These are phyloP conservation scores for Vireo griseus DNA, from an alignment of 2,797 vertebrate genomes.

Conservation along the genomic window DNA sequence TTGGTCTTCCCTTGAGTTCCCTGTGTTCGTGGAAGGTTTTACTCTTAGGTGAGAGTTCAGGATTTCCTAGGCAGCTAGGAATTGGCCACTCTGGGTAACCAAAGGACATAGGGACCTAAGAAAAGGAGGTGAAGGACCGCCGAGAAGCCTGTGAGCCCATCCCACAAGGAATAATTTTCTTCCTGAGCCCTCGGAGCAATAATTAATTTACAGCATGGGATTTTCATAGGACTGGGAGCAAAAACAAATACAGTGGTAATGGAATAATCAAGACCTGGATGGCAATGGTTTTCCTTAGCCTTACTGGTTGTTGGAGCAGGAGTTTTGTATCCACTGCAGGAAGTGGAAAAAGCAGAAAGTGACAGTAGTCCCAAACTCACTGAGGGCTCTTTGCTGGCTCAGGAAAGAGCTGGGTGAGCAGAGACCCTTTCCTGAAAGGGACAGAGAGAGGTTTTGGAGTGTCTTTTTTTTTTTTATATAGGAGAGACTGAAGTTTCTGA, in stretches of 20 bases:
- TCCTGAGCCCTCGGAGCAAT: not conserved
- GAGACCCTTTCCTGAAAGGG: not conserved
- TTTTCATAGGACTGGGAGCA: not conserved
- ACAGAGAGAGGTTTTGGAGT: not conserved
- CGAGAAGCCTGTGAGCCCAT: not conserved
- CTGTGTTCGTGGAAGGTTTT: not conserved
- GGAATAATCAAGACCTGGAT: not conserved
- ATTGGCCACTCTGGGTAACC: not conserved
- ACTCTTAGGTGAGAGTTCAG: not conserved
- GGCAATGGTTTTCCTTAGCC: not conserved
- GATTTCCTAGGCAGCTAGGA: not conserved
- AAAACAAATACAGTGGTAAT: not conserved
- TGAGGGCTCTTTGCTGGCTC: not conserved
- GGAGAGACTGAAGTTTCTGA: not conserved
- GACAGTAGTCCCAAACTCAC: not conserved
- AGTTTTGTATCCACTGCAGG: rapidly evolving
- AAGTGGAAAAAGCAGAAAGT: not conserved
- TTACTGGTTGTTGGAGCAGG: not conserved
- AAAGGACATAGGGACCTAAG: not conserved
- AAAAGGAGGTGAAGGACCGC: no score
- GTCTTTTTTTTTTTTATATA: not conserved
- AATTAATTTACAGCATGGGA: not conserved
- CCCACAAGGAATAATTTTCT: not conserved
- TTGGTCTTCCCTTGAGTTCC: not conserved
- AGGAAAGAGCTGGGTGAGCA: not conserved